These are phyloP conservation scores for Conops quadrifasciatus DNA, from an alignment of 2,888 invertebrate genomes.

Conservation along the genomic window DNA sequence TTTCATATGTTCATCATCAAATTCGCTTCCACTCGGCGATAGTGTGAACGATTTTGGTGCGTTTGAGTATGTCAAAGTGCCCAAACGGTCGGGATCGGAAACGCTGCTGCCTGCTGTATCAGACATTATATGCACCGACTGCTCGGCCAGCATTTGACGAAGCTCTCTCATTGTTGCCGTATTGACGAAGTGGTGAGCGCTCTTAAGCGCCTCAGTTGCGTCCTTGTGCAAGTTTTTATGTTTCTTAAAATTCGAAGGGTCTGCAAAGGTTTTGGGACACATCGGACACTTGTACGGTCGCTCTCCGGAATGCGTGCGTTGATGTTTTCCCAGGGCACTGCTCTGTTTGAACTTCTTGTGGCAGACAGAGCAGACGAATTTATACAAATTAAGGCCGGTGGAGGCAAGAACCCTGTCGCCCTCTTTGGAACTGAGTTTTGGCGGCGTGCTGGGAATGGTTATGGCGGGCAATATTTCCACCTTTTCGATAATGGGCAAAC, in stretches of 20 bases:
- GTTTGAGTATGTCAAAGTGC: conserved; percentile 38
- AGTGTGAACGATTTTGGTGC: not conserved
- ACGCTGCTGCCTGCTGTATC: conserved; percentile 34
- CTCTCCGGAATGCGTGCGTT: conserved; percentile 51
- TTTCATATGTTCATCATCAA: conserved; percentile 25
- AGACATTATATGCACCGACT: not conserved
- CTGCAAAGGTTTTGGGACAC: conserved; percentile 75
- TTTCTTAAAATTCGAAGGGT: conserved; percentile 50
- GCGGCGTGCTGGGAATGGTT: not conserved
- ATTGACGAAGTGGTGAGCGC: not conserved
- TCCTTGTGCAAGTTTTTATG: conserved; percentile 47
- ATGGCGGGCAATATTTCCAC: conserved; percentile 37
- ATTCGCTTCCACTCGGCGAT: conserved; percentile 8
- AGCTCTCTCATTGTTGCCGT: conserved; percentile 15
- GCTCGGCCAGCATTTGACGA: conserved; percentile 27
- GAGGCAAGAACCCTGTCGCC: not conserved
- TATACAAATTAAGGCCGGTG: conserved; percentile 11
- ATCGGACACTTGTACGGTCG: conserved; percentile 77
- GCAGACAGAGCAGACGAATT: conserved; percentile 42
- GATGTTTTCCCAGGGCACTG: conserved; percentile 45
- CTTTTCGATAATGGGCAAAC: conserved; percentile 28
- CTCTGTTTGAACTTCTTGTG: conserved; percentile 44
- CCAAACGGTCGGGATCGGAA: conserved; percentile 47
- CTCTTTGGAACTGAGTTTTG: not conserved
- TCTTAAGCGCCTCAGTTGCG: conserved; percentile 42